Percentiles rank a stretch among this genome's conserved stretches.
These are phyloP conservation scores for Chauna torquata DNA, from an alignment of 2,113 vertebrate species.

Conservation along the genomic window DNA sequence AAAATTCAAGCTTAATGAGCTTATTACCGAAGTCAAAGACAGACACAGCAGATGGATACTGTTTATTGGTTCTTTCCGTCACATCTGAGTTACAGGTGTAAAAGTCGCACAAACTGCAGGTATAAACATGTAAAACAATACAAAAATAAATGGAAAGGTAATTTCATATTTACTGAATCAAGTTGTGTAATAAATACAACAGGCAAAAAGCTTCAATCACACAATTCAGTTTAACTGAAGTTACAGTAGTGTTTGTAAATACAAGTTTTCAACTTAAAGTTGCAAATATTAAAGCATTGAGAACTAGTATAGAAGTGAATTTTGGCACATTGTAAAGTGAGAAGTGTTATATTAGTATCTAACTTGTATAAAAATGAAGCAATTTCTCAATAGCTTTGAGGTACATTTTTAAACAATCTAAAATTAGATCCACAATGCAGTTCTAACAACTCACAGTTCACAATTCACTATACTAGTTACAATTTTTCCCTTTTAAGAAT, in stretches of 20 bases:
- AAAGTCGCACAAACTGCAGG: conserved; percentile 81
- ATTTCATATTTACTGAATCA: conserved; percentile 84
- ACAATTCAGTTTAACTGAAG: conserved; percentile 91
- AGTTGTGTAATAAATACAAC: conserved; percentile 91
- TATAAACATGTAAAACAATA: conserved; percentile 87
- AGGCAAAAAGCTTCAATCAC: conserved; percentile 96
- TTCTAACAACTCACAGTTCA: conserved; percentile 77
- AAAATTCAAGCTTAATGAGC: neutral
- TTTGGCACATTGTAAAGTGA: conserved; percentile 87
- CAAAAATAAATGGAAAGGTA: conserved; percentile 85
- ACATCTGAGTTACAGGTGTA: conserved; percentile 78
- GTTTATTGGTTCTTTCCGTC: conserved; percentile 82
- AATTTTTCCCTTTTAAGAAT: conserved; percentile 78
- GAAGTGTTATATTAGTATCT: conserved; percentile 61
- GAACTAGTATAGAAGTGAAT: conserved; percentile 83
- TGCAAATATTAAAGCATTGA: conserved; percentile 80
- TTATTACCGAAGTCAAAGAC: neutral
- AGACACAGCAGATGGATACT: conserved; percentile 34
- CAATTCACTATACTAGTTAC: conserved; percentile 71
- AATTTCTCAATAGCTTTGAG: conserved; percentile 74
- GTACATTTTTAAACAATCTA: conserved; percentile 71
- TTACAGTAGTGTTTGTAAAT: conserved; percentile 95
- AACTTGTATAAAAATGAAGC: conserved; percentile 48
- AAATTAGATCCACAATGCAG: conserved; percentile 17
- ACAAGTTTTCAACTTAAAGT: conserved; percentile 75